Conservation (phyloP, 2,797 vertebrate genomes). For the Hippocampus kuda region DNA sequence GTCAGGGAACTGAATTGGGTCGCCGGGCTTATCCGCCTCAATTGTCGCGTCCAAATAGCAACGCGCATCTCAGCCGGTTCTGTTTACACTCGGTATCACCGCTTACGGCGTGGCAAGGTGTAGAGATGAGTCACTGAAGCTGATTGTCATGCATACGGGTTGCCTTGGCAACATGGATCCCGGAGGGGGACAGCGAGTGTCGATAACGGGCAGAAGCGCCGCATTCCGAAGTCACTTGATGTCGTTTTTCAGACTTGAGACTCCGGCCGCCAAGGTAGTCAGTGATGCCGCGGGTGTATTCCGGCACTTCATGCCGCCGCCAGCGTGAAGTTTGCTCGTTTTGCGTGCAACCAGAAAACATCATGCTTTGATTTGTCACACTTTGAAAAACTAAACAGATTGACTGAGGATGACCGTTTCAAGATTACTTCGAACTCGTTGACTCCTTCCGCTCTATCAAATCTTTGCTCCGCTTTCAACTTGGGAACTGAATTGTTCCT, state of each 20-base stretch:
- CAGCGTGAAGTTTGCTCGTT: constrained; percentile 38
- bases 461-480: too few relatives aligned
- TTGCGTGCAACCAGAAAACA: constrained; percentile 16
- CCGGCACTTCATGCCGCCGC: constrained; percentile 23
- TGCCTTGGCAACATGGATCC: constrained; percentile 48
- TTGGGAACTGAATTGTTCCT: not conserved
- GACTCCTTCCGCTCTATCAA: not conserved
- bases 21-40: constrained; percentile 18
- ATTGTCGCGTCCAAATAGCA: constrained; percentile 10
- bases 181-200: constrained; percentile 37
- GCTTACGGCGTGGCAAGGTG: constrained; percentile 9
- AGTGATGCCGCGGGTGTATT: not conserved
- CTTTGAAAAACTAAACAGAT: not conserved
- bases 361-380: not conserved
- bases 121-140: constrained; percentile 41
- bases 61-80: constrained; percentile 9
- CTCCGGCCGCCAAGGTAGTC: constrained; percentile 22
- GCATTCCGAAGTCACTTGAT: constrained; percentile 21
- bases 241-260: constrained; percentile 12
- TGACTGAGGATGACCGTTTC: not conserved
- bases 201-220: constrained; percentile 27
- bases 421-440: too few relatives aligned
- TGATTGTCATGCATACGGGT: constrained; percentile 48
- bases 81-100: constrained; percentile 2
- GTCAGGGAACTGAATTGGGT: constrained; percentile 44